phyloP scores from a whole-genome alignment of 2,113 vertebrate species.

The Nanorana parkeri region DNA sequence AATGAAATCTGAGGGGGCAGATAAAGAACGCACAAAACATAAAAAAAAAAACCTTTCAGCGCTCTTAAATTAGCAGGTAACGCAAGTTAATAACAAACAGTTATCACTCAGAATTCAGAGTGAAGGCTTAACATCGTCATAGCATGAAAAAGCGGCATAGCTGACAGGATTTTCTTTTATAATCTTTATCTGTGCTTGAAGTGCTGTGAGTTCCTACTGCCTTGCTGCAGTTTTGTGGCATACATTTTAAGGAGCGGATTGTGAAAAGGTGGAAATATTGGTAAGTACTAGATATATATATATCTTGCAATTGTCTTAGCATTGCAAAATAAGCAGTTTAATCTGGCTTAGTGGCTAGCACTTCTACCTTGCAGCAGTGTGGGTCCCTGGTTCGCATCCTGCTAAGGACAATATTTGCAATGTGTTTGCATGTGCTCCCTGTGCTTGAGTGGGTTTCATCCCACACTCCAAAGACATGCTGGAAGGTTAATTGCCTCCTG shows the following conservation, averaged over 20 bases:
- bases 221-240: slow-evolving; percentile 62
- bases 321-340: too few species aligned
- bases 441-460: too few species aligned
- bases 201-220: slow-evolving; percentile 71
- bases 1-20: slow-evolving; percentile 82
- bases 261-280: slow-evolving; percentile 69
- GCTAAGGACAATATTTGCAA: too few species aligned
- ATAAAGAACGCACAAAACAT: slow-evolving; percentile 76
- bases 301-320: too few species aligned
- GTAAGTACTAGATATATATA: slow-evolving; percentile 69
- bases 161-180: slow-evolving; percentile 70
- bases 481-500: too few species aligned
- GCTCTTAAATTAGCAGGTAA: slow-evolving; percentile 79
- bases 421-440: too few species aligned
- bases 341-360: too few species aligned
- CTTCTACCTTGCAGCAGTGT: too few species aligned
- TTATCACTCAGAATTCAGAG: slow-evolving; percentile 68
- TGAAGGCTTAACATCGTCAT: slow-evolving; percentile 74
- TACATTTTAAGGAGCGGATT: slow-evolving; percentile 59
- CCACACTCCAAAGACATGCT: too few species aligned
- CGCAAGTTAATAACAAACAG: slow-evolving; percentile 69
- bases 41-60: slow-evolving; percentile 78
- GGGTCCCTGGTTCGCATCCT: too few species aligned
- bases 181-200: slow-evolving; percentile 72
- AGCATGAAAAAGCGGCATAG: slow-evolving; percentile 68